Percentiles rank a stretch among this genome's conserved stretches.
phyloP scores from a whole-genome alignment of 1,140 invertebrate species.

The Drosophila lacertosa region DNA sequence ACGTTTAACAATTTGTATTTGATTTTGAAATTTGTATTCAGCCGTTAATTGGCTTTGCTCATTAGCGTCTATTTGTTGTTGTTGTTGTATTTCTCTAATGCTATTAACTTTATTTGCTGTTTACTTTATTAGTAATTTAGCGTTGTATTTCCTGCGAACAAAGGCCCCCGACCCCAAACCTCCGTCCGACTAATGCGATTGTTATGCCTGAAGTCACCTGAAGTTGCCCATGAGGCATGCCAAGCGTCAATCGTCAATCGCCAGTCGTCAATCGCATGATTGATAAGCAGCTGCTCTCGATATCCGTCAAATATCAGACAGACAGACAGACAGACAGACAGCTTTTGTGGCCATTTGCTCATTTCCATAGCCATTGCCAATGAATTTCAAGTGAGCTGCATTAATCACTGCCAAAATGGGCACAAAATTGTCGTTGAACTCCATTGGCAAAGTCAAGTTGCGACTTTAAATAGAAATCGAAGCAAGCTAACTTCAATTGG shows the following conservation, averaged over 20 bases:
- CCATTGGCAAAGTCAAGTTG: slow-evolving; percentile 32
- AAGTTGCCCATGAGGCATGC: slow-evolving; percentile 39
- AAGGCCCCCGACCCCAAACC: slow-evolving; percentile 10
- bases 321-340: slow-evolving; percentile 16
- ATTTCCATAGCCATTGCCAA: slow-evolving; percentile 35
- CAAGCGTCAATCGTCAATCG: no score
- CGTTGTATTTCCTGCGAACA: slow-evolving; percentile 73
- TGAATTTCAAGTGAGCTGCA: slow-evolving; percentile 43
- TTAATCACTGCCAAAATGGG: slow-evolving; percentile 41
- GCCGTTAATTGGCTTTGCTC: slow-evolving; percentile 78
- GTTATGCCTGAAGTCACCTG: slow-evolving; percentile 61
- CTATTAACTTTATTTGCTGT: slow-evolving; percentile 81
- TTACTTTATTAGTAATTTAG: slow-evolving; percentile 78
- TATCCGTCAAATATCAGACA: slow-evolving; percentile 10
- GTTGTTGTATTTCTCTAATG: slow-evolving; percentile 55
- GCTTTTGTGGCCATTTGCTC: slow-evolving; percentile 11
- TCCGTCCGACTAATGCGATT: slow-evolving; percentile 69
- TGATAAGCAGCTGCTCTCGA: slow-evolving; percentile 45
- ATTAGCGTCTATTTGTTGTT: slow-evolving; percentile 61
- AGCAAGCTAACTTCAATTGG: slow-evolving; percentile 11
- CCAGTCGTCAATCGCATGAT: slow-evolving; percentile 53
- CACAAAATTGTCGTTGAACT: slow-evolving; percentile 7
- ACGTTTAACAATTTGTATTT: slow-evolving; percentile 53
- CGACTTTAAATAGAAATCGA: slow-evolving; percentile 1
- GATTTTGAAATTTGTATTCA: slow-evolving; percentile 78